Conservation (phyloP, 2,113 vertebrate species). For the Microcebus tavaratra region DNA sequence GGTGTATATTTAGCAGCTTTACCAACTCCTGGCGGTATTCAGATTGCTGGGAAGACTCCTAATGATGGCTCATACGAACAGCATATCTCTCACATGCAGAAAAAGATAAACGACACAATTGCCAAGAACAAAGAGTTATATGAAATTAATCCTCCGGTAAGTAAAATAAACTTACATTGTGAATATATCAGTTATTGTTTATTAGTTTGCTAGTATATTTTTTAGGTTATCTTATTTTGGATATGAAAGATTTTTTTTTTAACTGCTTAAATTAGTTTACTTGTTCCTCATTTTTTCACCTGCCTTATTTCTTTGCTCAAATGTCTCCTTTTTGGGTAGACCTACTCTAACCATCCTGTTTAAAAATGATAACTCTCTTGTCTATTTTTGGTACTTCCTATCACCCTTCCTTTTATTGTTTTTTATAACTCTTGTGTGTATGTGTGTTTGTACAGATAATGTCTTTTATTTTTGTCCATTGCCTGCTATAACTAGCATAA, state of each 20-base stretch:
- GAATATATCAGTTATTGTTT: background rate
- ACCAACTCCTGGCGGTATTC: conserved; percentile 95
- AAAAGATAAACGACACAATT: conserved; percentile 97
- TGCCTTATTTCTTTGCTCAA: background rate
- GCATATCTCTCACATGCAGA: conserved; percentile 95
- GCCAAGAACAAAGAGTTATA: conserved; percentile 96
- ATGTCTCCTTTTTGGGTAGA: background rate
- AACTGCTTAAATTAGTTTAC: background rate
- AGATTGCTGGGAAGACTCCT: conserved; percentile 96
- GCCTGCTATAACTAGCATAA: background rate
- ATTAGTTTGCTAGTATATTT: background rate
- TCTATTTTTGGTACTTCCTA: background rate
- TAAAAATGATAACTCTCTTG: background rate
- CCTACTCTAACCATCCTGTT: background rate
- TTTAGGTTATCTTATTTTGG: background rate
- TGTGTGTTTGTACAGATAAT: background rate
- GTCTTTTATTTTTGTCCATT: background rate
- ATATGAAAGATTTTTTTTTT: background rate
- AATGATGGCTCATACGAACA: conserved; percentile 94
- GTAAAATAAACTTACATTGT: conserved; percentile 64
- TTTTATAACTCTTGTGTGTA: background rate
- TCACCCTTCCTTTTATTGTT: background rate
- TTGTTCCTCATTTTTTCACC: background rate
- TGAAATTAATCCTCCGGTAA: conserved; percentile 95
- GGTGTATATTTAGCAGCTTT: conserved; percentile 95